phyloP scores from a whole-genome alignment of 2,113 vertebrate species.

The Colinus virginianus region DNA sequence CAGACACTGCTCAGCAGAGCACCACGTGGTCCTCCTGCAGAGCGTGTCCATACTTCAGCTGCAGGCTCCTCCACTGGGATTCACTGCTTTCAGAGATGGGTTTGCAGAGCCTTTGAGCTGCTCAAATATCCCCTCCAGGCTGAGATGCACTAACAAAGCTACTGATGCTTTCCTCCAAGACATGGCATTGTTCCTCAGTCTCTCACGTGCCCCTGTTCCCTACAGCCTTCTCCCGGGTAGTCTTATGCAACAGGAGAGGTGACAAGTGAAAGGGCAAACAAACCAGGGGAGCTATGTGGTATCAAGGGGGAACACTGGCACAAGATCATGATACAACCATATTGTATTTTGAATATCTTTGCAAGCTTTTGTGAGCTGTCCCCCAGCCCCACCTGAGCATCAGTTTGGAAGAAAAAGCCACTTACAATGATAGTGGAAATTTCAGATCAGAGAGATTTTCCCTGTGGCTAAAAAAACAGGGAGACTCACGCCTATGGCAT shows the following conservation, averaged over 20 bases:
- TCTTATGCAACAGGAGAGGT: not conserved
- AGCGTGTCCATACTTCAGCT: not conserved
- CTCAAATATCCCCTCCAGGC: not conserved
- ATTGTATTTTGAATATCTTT: not conserved
- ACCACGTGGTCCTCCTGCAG: not conserved
- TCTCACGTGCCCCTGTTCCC: not conserved
- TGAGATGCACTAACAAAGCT: not conserved
- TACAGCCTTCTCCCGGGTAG: not conserved
- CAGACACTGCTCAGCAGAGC: not conserved
- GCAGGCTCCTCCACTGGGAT: not conserved
- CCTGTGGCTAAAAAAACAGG: rapidly evolving
- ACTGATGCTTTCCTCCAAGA: not conserved
- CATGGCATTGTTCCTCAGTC: not conserved
- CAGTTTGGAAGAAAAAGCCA: not conserved
- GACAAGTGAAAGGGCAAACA: not conserved
- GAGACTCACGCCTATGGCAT: not conserved
- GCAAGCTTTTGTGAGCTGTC: not conserved
- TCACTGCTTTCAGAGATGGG: not conserved
- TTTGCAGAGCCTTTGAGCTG: not conserved
- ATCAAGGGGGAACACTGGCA: not conserved
- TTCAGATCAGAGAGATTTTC: not conserved
- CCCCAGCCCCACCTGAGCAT: not conserved
- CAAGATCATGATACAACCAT: not conserved
- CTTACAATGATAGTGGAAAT: not conserved
- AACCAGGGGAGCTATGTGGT: not conserved